Percentiles rank a stretch among this genome's conserved stretches.
Conservation (phyloP, 1,140 invertebrate genomes). For the Plodia interpunctella region DNA sequence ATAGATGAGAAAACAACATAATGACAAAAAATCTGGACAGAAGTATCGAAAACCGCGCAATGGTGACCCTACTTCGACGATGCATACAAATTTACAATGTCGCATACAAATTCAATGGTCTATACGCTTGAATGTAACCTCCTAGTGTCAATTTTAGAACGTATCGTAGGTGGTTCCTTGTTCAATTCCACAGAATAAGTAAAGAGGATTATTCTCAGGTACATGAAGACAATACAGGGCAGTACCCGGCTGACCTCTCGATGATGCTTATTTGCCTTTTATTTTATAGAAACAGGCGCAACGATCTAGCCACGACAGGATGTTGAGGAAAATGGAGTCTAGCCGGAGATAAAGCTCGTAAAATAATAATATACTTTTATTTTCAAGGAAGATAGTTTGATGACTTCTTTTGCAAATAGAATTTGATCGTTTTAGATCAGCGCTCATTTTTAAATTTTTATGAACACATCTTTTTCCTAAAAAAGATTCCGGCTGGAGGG, state of each 20-base stretch:
- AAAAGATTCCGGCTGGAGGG: too few species aligned
- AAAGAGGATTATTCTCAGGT: conserved; percentile 25
- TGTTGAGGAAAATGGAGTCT: conserved; percentile 28
- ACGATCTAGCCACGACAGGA: conserved; percentile 25
- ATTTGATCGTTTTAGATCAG: too few species aligned
- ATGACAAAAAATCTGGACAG: background rate
- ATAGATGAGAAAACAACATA: too few species aligned
- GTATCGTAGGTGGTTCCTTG: conserved; percentile 28
- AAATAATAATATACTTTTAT: too few species aligned
- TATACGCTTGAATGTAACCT: conserved; percentile 17
- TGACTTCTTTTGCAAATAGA: too few species aligned
- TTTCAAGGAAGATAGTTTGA: too few species aligned
- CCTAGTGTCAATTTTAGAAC: conserved; percentile 43
- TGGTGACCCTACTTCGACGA: background rate
- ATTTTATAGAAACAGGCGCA: conserved; percentile 50
- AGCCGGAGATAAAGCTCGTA: background rate
- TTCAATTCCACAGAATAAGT: conserved; percentile 22
- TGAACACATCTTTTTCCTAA: too few species aligned
- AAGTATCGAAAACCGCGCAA: too few species aligned
- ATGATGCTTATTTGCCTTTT: conserved; percentile 55
- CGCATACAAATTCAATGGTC: conserved; percentile 29
- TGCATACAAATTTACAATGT: background rate
- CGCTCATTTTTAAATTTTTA: too few species aligned
- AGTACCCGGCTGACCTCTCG: conserved; percentile 48
- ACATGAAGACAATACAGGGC: conserved; percentile 49